These are phyloP conservation scores for Eleginops maclovinus DNA, from an alignment of 2,113 vertebrate genomes.

Conservation along the genomic window DNA sequence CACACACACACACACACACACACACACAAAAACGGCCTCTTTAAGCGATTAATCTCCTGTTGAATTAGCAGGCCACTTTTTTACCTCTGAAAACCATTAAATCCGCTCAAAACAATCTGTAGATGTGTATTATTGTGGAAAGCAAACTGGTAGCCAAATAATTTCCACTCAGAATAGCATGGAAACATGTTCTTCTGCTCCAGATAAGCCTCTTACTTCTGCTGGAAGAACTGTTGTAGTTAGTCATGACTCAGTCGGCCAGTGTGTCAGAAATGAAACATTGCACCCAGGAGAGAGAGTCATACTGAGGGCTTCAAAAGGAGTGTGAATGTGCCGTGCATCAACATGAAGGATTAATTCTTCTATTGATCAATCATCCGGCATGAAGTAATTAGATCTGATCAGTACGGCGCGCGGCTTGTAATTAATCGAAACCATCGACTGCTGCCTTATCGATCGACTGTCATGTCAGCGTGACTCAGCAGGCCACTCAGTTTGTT, in stretches of 20 bases:
- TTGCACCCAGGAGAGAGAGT: not conserved
- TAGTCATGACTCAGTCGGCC: conserved; percentile 21
- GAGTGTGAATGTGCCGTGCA: not conserved
- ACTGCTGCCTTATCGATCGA: not conserved
- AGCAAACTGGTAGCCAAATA: conserved; percentile 1
- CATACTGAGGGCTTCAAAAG: too few species aligned
- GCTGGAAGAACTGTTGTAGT: conserved; percentile 1
- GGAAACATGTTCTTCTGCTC: conserved; percentile 4
- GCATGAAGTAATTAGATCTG: conserved; percentile 8
- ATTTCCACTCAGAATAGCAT: not conserved
- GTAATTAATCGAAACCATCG: conserved; percentile 19
- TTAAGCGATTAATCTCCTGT: too few species aligned
- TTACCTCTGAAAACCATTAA: too few species aligned
- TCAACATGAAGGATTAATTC: conserved; percentile 22
- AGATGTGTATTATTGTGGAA: not conserved
- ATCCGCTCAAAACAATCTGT: too few species aligned
- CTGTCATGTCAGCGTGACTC: conserved; percentile 22
- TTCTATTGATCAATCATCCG: conserved; percentile 18
- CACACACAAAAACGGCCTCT: too few species aligned
- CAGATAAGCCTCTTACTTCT: not conserved
- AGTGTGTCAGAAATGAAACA: conserved; percentile 19
- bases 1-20: too few species aligned
- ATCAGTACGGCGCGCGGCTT: conserved; percentile 19
- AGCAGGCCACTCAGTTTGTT: not conserved
- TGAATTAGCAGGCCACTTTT: too few species aligned